Evolutionary conservation across 2,113 vertebrate genomes (phyloP), one percentile per base, ranked within the genome.

Genomic region (cattle (Bos taurus)): DNA sequence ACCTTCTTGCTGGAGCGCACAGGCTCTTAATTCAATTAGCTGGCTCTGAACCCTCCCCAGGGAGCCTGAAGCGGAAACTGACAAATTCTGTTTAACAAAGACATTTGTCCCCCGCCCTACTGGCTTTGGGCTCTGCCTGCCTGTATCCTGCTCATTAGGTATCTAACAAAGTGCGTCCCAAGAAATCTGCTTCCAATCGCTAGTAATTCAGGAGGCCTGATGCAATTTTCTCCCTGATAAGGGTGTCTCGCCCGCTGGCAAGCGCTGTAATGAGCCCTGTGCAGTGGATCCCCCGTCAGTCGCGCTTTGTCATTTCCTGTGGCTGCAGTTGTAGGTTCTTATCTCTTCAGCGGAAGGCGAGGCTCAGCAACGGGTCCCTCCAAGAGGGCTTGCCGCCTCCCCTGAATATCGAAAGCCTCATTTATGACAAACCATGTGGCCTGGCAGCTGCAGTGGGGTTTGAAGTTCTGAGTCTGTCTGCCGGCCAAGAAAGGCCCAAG

Each of bases 21-120:
- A 97, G 95, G 98, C 97, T 99, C 98, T 99, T 99, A 99, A 99
- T 99, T 99, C 99, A 99, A 99, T 99, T 99, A 99, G 98, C 98
- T 95, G 98, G 98, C 98, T 99, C 99, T 98, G 99, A 99, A 99
- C 97, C 97, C 97, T 99, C 99, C 99, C 99, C 33, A 25, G 99
- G 99, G 99, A 99, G 23, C 25, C n/a, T 59, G 4, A 12, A 98
- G 97, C 64, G 87, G 97, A 98, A 98, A 97, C 97, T 95, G 96
- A 98, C 98, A 98, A 98, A 98, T 98, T 99, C 98, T 97, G 98
- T 98, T 99, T 98, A 98, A 99, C 99, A 99, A 99, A 99, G 99
- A 99, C 99, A 97, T 95, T 67, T 98, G 57, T 97, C 95, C 94
- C 96, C 62, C 50, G 15, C 95, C 95, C 94, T 1, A 19, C 90